Evolutionary conservation across 2,113 vertebrate species (phyloP).

Genomic region (Copsychus sechellarum): DNA sequence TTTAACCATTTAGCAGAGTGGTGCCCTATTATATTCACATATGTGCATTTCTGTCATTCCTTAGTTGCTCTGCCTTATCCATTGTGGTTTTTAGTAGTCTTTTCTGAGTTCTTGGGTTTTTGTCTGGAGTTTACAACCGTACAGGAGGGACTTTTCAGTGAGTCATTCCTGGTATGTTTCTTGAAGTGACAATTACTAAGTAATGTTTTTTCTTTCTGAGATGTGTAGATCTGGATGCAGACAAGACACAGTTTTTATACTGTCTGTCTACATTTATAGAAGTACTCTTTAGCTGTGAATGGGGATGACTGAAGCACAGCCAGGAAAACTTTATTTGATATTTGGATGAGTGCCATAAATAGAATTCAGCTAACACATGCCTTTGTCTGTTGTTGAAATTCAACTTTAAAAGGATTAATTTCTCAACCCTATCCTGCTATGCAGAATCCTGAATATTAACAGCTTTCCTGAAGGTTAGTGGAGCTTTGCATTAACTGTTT

Average conservation of each 20-base stretch:
- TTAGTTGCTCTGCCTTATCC: neutral
- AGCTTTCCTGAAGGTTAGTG: neutral
- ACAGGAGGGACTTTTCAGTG: neutral
- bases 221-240: neutral
- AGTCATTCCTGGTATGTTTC: neutral
- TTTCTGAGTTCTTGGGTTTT: neutral
- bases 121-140: neutral
- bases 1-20: neutral
- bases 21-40: neutral
- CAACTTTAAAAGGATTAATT: slow-evolving; percentile 63
- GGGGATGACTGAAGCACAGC: slow-evolving; percentile 32
- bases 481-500: neutral
- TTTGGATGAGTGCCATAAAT: slow-evolving; percentile 40
- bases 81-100: neutral
- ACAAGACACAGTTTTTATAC: slow-evolving; percentile 1
- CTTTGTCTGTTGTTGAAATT: slow-evolving; percentile 60
- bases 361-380: slow-evolving; percentile 44
- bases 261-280: slow-evolving; percentile 24
- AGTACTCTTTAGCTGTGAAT: slow-evolving; percentile 48
- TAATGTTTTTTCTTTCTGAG: neutral
- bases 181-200: neutral
- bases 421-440: neutral
- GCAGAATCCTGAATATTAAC: neutral
- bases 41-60: neutral
- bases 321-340: slow-evolving; percentile 61